Percentiles rank a stretch among this genome's conserved stretches.
phyloP scores from a whole-genome alignment of 2,797 vertebrate genomes.

The Ptychadena robeensis region DNA sequence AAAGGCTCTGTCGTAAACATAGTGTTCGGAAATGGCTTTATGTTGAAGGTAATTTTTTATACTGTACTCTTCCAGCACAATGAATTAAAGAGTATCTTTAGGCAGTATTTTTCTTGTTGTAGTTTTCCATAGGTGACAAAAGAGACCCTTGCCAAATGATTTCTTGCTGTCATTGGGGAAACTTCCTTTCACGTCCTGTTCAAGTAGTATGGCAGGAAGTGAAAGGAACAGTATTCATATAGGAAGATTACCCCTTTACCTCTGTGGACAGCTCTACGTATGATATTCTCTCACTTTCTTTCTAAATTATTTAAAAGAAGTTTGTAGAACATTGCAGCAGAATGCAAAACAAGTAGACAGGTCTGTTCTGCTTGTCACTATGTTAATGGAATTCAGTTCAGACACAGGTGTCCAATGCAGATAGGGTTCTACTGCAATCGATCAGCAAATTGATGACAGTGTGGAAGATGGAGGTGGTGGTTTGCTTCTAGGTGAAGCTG shows the following conservation, averaged over 20 bases:
- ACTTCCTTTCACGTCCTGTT: too few relatives aligned
- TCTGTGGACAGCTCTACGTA: too few relatives aligned
- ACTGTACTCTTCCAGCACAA: background rate
- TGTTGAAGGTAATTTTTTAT: background rate
- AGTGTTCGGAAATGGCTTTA: background rate
- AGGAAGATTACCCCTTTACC: too few relatives aligned
- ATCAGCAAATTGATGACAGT: background rate
- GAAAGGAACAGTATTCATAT: too few relatives aligned
- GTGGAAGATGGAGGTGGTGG: background rate
- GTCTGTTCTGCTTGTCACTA: background rate
- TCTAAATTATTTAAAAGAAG: too few relatives aligned
- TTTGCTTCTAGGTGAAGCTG: background rate
- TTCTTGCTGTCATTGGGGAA: too few relatives aligned
- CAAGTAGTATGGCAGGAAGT: too few relatives aligned
- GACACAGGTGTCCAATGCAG: background rate
- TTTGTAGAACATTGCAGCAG: background rate
- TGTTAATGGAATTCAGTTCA: background rate
- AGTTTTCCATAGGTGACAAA: too few relatives aligned
- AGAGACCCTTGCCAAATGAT: too few relatives aligned
- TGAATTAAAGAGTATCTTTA: too few relatives aligned
- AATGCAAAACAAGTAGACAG: background rate
- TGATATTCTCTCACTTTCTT: too few relatives aligned
- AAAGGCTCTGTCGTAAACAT: background rate
- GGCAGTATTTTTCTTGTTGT: too few relatives aligned
- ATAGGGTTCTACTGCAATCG: background rate